Percentiles rank a stretch among this genome's conserved stretches.
phyloP scores from a whole-genome alignment of 2,888 invertebrate species.

The Villa cingulata region DNA sequence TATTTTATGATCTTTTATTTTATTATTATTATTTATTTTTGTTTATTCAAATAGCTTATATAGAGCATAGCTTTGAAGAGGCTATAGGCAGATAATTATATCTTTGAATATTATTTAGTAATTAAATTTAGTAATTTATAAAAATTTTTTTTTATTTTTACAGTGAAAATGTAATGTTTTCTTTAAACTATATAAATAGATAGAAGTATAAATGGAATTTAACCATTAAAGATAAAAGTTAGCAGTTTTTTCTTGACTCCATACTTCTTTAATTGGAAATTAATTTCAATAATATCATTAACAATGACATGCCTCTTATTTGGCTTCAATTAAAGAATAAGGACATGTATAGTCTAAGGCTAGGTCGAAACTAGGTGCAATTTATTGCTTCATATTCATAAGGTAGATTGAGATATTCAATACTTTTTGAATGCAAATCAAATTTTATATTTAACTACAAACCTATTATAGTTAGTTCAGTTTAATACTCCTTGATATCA shows the following conservation, averaged over 20 bases:
- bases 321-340: conserved; percentile 38
- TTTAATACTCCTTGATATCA: conserved; percentile 48
- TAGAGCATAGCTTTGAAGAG: conserved; percentile 35
- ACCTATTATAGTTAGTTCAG: conserved; percentile 36
- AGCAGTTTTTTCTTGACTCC: conserved; percentile 45
- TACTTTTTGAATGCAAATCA: conserved; percentile 39
- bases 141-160: conserved; percentile 40
- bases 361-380: conserved; percentile 43
- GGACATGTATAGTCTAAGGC: conserved; percentile 30
- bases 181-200: conserved; percentile 49
- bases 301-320: conserved; percentile 49
- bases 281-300: conserved; percentile 46
- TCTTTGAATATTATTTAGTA: conserved; percentile 11
- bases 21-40: conserved; percentile 8
- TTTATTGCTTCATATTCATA: conserved; percentile 37
- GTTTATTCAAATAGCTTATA: conserved; percentile 27
- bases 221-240: conserved; percentile 45
- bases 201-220: conserved; percentile 39
- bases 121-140: conserved; percentile 18
- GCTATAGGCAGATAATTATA: conserved; percentile 24
- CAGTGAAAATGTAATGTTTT: conserved; percentile 55
- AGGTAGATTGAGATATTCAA: conserved; percentile 29
- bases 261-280: conserved; percentile 48
- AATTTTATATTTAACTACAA: conserved; percentile 38
- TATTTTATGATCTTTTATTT: conserved; percentile 32